Conservation (phyloP, 2,888 invertebrate species). For the Elaeidobius kamerunicus region DNA sequence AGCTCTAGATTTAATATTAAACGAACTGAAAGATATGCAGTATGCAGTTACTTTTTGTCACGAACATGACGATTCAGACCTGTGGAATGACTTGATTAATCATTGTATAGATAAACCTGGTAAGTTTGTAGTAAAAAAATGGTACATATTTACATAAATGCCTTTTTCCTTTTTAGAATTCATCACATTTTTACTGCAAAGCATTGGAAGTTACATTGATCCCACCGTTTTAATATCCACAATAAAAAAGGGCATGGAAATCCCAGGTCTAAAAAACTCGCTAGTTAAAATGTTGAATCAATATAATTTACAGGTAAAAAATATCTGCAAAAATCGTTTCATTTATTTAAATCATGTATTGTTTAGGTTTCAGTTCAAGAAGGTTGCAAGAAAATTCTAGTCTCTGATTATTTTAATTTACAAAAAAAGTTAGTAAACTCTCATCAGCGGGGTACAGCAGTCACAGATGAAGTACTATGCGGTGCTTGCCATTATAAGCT, state of each 20-base stretch:
- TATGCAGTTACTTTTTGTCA: slow-evolving; percentile 96
- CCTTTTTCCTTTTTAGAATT: slow-evolving; percentile 58
- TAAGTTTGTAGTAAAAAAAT: slow-evolving; percentile 21
- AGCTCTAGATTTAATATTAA: slow-evolving; percentile 86
- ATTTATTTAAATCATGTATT: slow-evolving; percentile 2
- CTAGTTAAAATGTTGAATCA: slow-evolving; percentile 94
- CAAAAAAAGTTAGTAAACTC: slow-evolving; percentile 75
- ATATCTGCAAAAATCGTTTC: background rate
- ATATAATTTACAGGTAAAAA: slow-evolving; percentile 84
- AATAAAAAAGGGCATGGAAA: slow-evolving; percentile 80
- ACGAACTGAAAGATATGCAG: slow-evolving; percentile 80
- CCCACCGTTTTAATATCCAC: slow-evolving; percentile 78
- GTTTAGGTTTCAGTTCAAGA: slow-evolving; percentile 78
- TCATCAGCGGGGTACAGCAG: slow-evolving; percentile 75
- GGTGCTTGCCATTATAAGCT: slow-evolving; percentile 75
- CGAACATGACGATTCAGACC: slow-evolving; percentile 89
- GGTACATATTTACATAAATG: too few species aligned
- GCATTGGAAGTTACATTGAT: slow-evolving; percentile 83
- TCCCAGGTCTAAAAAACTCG: slow-evolving; percentile 86
- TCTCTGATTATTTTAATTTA: slow-evolving; percentile 84
- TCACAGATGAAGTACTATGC: slow-evolving; percentile 74
- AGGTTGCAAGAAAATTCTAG: slow-evolving; percentile 86
- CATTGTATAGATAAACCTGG: slow-evolving; percentile 82
- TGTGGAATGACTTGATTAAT: slow-evolving; percentile 90
- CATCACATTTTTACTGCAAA: slow-evolving; percentile 66